Evolutionary conservation across 1,140 invertebrate species (phyloP).

Genomic region (Trichonephila clavipes): DNA sequence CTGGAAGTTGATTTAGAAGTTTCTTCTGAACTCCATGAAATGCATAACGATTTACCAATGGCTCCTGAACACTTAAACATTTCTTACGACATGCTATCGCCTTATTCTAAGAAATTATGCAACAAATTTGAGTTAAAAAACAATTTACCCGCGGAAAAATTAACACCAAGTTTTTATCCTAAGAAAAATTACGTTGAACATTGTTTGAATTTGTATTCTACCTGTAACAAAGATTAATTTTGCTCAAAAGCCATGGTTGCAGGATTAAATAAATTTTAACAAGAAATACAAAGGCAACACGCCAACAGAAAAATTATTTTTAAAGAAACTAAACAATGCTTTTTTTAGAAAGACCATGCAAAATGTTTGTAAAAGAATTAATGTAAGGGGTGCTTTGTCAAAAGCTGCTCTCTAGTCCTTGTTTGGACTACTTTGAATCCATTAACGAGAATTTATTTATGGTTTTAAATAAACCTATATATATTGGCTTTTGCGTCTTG

Average conservation of each 20-base stretch:
- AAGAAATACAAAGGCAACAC: constrained; percentile 79
- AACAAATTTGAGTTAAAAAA: constrained; percentile 16
- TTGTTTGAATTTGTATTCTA: constrained; percentile 82
- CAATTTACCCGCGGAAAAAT: constrained; percentile 53
- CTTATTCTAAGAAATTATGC: constrained; percentile 24
- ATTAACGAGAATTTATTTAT: constrained; percentile 76
- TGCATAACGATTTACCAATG: constrained; percentile 81
- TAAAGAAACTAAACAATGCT: constrained; percentile 81
- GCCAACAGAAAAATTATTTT: constrained; percentile 79
- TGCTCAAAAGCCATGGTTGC: constrained; percentile 82
- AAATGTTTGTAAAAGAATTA: constrained; percentile 81
- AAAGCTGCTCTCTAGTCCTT: constrained; percentile 75
- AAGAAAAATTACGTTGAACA: constrained; percentile 82
- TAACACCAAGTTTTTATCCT: background rate
- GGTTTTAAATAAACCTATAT: constrained; percentile 78
- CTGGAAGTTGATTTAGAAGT: constrained; percentile 78
- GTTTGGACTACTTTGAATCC: constrained; percentile 72
- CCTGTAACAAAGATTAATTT: constrained; percentile 80
- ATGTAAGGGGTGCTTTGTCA: constrained; percentile 80
- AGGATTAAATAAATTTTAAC: constrained; percentile 81
- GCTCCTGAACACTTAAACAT: constrained; percentile 78
- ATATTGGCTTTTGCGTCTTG: too few species aligned
- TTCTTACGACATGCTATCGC: constrained; percentile 64
- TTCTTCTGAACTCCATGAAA: constrained; percentile 77
- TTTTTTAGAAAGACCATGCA: constrained; percentile 83